Conservation (phyloP, 1,140 invertebrate genomes). For the Bombyx mori region ASM3026992v2 NC_085115.1:16236001-16236500, state of each 20-base stretch:
- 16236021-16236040: no score
- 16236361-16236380: slow-evolving; percentile 27
- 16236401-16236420: slow-evolving; percentile 7
- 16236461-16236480: not conserved
- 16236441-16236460: not conserved
- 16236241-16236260: slow-evolving; percentile 1
- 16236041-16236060: no score
- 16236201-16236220: no score
- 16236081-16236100: no score
- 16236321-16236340: slow-evolving; percentile 47
- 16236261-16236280: slow-evolving; percentile 7
- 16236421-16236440: not conserved
- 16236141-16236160: no score
- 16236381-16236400: slow-evolving; percentile 24
- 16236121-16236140: no score
- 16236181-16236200: no score
- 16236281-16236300: slow-evolving; percentile 16
- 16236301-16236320: slow-evolving; percentile 43
- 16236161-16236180: no score
- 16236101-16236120: no score
- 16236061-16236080: no score
- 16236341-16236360: slow-evolving; percentile 40
- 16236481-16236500: not conserved
- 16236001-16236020: no score
- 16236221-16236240: not conserved